These are phyloP conservation scores for Coreoperca whiteheadi DNA, from an alignment of 2,113 vertebrate genomes.

Conservation along the genomic window DNA sequence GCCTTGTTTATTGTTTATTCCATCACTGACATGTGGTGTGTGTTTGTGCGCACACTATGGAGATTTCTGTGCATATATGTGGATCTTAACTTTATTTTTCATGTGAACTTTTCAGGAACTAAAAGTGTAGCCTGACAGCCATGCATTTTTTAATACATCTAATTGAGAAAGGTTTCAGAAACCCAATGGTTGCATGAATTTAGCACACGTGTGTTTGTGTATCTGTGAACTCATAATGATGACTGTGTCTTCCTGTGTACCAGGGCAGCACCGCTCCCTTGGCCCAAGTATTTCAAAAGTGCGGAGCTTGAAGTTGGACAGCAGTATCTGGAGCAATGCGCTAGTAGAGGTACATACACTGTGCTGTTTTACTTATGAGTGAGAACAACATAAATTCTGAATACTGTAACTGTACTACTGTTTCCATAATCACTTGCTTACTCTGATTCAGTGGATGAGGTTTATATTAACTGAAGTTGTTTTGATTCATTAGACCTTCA, in stretches of 20 bases:
- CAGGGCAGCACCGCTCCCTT: conserved; percentile 94
- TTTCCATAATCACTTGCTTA: too few relatives aligned
- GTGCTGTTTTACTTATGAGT: not conserved
- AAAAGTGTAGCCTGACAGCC: conserved; percentile 8
- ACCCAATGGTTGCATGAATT: not conserved
- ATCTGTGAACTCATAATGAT: not conserved
- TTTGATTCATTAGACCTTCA: not conserved
- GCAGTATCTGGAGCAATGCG: conserved; percentile 96
- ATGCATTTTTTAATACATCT: not conserved
- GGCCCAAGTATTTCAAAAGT: conserved; percentile 95
- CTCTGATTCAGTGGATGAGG: too few relatives aligned
- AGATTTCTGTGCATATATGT: conserved; percentile 27
- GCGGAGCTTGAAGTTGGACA: conserved; percentile 95
- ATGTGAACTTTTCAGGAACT: conserved; percentile 12
- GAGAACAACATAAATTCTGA: not conserved
- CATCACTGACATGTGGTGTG: conserved; percentile 35
- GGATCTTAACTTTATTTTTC: conserved; percentile 32
- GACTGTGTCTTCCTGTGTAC: conserved; percentile 35
- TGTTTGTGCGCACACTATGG: conserved; percentile 9
- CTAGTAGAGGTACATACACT: conserved; percentile 89
- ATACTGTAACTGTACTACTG: too few relatives aligned
- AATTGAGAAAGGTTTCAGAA: not conserved
- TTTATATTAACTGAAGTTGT: too few relatives aligned
- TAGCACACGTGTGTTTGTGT: not conserved
- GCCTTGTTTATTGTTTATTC: conserved; percentile 68